Conservation (phyloP, 2,113 vertebrate species). For the Mesitornis unicolor region DNA sequence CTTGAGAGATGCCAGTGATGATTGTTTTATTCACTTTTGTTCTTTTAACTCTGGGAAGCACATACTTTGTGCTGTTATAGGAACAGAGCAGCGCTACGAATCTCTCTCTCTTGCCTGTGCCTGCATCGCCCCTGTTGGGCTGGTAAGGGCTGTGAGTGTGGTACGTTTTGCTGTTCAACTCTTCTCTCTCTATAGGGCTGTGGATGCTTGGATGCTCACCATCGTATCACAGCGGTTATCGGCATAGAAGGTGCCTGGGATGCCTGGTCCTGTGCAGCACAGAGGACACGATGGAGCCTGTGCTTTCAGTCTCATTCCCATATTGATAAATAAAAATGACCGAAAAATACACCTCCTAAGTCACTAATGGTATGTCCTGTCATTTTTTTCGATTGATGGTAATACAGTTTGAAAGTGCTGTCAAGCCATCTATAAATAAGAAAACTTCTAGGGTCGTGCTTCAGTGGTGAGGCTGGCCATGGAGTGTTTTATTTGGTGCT, state of each 20-base stretch:
- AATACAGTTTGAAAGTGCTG: neutral
- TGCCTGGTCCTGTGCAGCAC: neutral
- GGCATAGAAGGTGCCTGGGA: neutral
- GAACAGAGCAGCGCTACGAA: neutral
- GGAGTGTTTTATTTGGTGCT: fast-evolving
- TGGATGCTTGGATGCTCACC: fast-evolving
- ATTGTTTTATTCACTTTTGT: neutral
- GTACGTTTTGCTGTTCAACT: neutral
- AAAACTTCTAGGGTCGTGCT: neutral
- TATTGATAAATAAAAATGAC: neutral
- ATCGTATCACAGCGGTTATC: fast-evolving
- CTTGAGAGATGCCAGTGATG: neutral
- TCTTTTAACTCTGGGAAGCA: neutral
- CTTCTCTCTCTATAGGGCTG: neutral
- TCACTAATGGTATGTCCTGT: neutral
- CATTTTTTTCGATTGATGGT: neutral
- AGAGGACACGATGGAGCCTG: neutral
- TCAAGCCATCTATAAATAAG: neutral
- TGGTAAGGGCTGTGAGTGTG: neutral
- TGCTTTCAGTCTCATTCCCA: neutral
- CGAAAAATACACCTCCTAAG: neutral
- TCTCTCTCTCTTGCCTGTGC: neutral
- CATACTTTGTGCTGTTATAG: fast-evolving
- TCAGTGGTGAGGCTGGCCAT: neutral
- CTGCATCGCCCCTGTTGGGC: neutral